A percentile compares a stretch with the other conserved stretches of the same genome.
These are phyloP conservation scores for Tiliqua scincoides DNA, from an alignment of 2,113 vertebrate genomes.

Conservation along the genomic window DNA sequence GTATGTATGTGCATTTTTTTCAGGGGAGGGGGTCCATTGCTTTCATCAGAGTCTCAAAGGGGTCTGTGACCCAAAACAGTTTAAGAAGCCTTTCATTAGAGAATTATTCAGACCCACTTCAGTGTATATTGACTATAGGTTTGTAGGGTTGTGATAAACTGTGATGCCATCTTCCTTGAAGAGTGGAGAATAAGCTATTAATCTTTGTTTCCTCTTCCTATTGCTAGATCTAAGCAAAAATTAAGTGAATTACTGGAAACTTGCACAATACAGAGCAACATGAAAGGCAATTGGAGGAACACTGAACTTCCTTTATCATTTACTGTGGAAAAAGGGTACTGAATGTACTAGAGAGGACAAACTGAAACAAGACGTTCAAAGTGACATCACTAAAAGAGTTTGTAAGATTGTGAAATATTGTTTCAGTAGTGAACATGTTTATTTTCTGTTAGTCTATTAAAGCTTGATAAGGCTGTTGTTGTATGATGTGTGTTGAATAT, in stretches of 20 bases:
- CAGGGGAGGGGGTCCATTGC: no score
- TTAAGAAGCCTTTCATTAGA: not conserved
- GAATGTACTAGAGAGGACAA: constrained; percentile 10
- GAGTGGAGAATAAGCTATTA: not conserved
- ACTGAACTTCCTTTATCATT: constrained; percentile 28
- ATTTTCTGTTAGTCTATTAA: accelerated
- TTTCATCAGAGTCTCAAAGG: no score
- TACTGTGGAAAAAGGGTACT: constrained; percentile 24
- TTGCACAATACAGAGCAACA: constrained; percentile 45
- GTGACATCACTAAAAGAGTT: not conserved
- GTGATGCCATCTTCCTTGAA: not conserved
- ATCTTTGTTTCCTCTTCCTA: constrained; percentile 67
- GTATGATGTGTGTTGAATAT: not conserved
- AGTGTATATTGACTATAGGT: not conserved
- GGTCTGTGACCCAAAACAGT: no score
- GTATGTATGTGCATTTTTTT: no score
- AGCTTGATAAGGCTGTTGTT: not conserved
- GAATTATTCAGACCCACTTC: not conserved
- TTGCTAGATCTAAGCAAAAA: constrained; percentile 69
- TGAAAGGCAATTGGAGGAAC: not conserved
- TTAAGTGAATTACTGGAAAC: constrained; percentile 61
- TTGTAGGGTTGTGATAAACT: not conserved
- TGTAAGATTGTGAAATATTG: accelerated
- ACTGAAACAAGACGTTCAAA: not conserved
- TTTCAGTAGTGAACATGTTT: accelerated